Conservation (phyloP, 1,140 invertebrate species). For the Drosophila parvula region DNA sequence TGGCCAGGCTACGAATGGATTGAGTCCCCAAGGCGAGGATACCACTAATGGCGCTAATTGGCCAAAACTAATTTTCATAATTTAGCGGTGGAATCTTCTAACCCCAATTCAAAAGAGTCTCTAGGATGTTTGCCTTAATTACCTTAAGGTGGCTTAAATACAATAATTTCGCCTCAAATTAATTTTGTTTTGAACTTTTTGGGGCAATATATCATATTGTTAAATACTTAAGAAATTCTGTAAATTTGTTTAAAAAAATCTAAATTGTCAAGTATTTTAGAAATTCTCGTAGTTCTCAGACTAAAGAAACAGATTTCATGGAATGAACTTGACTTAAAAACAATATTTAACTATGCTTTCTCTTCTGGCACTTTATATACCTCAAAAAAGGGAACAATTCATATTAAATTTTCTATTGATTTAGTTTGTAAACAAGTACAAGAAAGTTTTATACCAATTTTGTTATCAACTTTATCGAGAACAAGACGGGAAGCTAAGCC, state of each 20-base stretch:
- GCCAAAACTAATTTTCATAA: slow-evolving; percentile 19
- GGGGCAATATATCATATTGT: no score
- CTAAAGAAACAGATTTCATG: background rate
- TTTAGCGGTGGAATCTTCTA: background rate
- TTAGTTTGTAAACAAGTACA: no score
- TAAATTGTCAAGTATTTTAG: background rate
- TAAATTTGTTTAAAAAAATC: no score
- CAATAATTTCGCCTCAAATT: background rate
- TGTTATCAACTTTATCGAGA: background rate
- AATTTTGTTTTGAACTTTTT: background rate
- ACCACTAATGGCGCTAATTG: slow-evolving; percentile 10
- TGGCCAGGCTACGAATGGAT: background rate
- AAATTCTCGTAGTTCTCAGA: no score
- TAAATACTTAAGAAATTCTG: no score
- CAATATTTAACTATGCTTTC: background rate
- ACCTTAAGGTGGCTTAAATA: background rate
- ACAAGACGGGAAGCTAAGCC: no score
- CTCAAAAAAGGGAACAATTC: no score
- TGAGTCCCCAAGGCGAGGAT: background rate
- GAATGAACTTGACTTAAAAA: background rate
- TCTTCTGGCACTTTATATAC: no score
- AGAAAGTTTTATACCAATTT: background rate
- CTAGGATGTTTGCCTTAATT: background rate
- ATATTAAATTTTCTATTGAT: background rate
- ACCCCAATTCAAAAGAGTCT: background rate